Evolutionary conservation across 2,113 vertebrate genomes (phyloP).

Genomic region (Podarcis muralis): DNA sequence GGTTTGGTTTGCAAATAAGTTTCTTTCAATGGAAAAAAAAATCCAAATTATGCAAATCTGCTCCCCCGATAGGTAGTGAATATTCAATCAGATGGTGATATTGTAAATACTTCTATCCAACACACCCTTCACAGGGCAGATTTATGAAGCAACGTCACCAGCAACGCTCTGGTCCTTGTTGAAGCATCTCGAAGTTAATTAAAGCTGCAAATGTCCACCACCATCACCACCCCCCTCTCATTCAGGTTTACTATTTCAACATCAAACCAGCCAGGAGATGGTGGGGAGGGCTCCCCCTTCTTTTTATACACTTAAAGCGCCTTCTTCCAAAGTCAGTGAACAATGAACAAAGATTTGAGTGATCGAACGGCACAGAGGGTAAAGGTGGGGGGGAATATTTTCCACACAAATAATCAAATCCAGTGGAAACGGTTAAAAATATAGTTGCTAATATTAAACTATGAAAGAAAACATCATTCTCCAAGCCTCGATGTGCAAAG

Average conservation of each 20-base stretch:
- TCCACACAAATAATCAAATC: slow-evolving; percentile 72
- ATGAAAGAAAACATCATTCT: slow-evolving; percentile 63
- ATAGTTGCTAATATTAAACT: slow-evolving; percentile 73
- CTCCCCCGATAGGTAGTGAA: slow-evolving; percentile 87
- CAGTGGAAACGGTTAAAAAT: slow-evolving; percentile 73
- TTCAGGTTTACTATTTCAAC: slow-evolving; percentile 74
- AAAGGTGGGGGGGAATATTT: slow-evolving; percentile 41
- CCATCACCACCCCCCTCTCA: slow-evolving; percentile 67
- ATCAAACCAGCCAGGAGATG: slow-evolving; percentile 58
- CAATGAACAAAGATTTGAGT: slow-evolving; percentile 82
- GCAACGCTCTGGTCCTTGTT: slow-evolving; percentile 85
- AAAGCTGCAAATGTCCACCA: slow-evolving; percentile 87
- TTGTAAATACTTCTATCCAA: slow-evolving; percentile 88
- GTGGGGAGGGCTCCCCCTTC: slow-evolving; percentile 45
- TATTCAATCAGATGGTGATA: slow-evolving; percentile 86
- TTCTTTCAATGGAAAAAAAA: slow-evolving; percentile 82
- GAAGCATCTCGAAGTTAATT: slow-evolving; percentile 95
- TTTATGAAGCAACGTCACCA: slow-evolving; percentile 91
- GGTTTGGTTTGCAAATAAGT: slow-evolving; percentile 80
- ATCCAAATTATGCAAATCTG: slow-evolving; percentile 97
- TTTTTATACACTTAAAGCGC: slow-evolving; percentile 69
- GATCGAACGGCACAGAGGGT: slow-evolving; percentile 51
- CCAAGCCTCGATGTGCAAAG: slow-evolving; percentile 42
- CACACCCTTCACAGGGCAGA: slow-evolving; percentile 86
- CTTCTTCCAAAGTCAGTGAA: slow-evolving; percentile 75